Percentiles rank a stretch among this genome's conserved stretches.
These are phyloP conservation scores for Synanthedon myopaeformis DNA, from an alignment of 2,888 invertebrate species.

Conservation along the genomic window DNA sequence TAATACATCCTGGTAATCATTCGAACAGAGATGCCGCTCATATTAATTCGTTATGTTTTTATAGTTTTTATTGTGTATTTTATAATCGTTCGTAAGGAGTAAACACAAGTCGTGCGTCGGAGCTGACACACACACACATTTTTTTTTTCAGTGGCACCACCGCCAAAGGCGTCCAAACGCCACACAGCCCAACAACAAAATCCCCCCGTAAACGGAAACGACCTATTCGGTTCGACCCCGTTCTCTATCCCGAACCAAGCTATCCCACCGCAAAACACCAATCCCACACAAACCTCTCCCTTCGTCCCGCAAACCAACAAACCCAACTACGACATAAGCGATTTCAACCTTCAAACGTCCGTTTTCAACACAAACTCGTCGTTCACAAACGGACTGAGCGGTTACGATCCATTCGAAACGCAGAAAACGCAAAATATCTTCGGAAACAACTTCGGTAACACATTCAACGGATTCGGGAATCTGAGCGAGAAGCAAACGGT, in stretches of 20 bases:
- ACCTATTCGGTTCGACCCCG: slow-evolving; percentile 85
- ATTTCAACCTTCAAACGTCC: slow-evolving; percentile 56
- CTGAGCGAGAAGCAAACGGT: slow-evolving; percentile 61
- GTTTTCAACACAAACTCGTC: slow-evolving; percentile 50
- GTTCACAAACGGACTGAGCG: slow-evolving; percentile 54
- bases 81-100: too few relatives aligned
- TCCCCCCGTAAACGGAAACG: slow-evolving; percentile 66
- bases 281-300: slow-evolving; percentile 19
- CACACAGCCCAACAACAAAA: slow-evolving; percentile 22
- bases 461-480: slow-evolving; percentile 59
- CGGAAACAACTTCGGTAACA: slow-evolving; percentile 45
- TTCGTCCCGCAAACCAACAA: slow-evolving; percentile 30
- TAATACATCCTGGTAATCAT: too few relatives aligned
- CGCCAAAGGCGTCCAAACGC: slow-evolving; percentile 81
- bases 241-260: slow-evolving; percentile 65
- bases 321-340: slow-evolving; percentile 60
- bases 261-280: slow-evolving; percentile 10
- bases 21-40: too few relatives aligned
- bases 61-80: too few relatives aligned
- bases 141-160: slow-evolving; percentile 83
- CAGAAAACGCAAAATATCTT: slow-evolving; percentile 70
- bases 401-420: slow-evolving; percentile 87
- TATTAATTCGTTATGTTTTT: too few relatives aligned
- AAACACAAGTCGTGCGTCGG: too few relatives aligned
- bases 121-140: not conserved